phyloP scores from a whole-genome alignment of 1,140 invertebrate genomes.

The Argopecten irradians region DNA sequence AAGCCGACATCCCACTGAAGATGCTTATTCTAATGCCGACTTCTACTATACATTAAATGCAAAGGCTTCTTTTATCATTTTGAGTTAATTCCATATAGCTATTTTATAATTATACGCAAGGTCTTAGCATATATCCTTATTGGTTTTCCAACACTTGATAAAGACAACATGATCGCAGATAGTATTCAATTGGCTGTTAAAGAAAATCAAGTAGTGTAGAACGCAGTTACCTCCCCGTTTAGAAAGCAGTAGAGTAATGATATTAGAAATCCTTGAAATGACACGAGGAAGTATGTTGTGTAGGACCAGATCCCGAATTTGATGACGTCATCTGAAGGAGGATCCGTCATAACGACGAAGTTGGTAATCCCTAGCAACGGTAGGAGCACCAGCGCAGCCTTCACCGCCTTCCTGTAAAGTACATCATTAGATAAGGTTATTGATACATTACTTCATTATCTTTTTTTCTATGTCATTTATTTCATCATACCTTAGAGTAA shows the following conservation, averaged over 20 bases:
- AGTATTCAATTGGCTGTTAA: background rate
- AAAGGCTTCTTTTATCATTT: background rate
- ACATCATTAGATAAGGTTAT: too few relatives aligned
- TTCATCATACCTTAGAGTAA: too few relatives aligned
- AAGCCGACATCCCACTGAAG: too few relatives aligned
- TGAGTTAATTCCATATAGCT: background rate
- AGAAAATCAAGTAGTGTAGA: background rate
- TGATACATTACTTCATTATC: too few relatives aligned
- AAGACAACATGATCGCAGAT: background rate
- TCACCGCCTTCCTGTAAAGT: slow-evolving; percentile 78
- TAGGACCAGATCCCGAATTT: slow-evolving; percentile 90
- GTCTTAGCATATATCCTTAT: background rate
- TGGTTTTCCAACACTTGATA: too few relatives aligned
- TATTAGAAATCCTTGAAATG: slow-evolving; percentile 92
- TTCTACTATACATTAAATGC: background rate
- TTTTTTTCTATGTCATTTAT: too few relatives aligned
- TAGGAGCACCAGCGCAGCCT: slow-evolving; percentile 80
- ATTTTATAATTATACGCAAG: background rate
- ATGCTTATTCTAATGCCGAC: too few relatives aligned
- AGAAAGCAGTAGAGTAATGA: slow-evolving; percentile 91
- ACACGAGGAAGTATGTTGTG: slow-evolving; percentile 86
- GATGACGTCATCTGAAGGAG: slow-evolving; percentile 68
- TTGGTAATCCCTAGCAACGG: slow-evolving; percentile 79
- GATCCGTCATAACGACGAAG: slow-evolving; percentile 71
- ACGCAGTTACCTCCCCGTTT: slow-evolving; percentile 87